Conservation (phyloP, 2,113 vertebrate genomes). For the Tupaia chinensis region DNA sequence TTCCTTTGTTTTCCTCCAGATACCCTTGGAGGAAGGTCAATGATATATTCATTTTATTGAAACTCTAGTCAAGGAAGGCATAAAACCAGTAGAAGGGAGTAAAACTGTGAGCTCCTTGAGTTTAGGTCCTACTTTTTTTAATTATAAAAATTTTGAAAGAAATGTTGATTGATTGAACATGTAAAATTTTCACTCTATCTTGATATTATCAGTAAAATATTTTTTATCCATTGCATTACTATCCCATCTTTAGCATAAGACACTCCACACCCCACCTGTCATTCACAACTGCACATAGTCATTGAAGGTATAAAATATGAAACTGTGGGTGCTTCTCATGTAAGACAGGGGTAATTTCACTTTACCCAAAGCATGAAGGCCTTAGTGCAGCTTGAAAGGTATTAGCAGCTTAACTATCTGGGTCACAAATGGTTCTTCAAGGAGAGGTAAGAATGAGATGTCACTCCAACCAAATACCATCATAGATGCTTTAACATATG, state of each 20-base stretch:
- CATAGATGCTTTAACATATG: background rate
- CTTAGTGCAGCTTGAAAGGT: background rate
- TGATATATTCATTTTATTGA: slow-evolving; percentile 40
- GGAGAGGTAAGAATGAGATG: background rate
- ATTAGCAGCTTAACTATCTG: background rate
- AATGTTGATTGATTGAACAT: background rate
- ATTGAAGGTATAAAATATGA: background rate
- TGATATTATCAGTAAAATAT: background rate
- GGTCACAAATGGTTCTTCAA: background rate
- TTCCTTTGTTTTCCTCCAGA: slow-evolving; percentile 60
- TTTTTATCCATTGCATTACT: background rate
- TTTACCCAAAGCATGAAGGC: background rate
- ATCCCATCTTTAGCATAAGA: slow-evolving; percentile 31
- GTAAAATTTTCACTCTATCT: slow-evolving; percentile 3
- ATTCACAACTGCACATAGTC: background rate
- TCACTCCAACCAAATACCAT: background rate
- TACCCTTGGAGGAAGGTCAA: slow-evolving; percentile 8
- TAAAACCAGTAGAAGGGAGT: slow-evolving; percentile 35
- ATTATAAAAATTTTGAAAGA: background rate
- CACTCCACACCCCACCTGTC: background rate
- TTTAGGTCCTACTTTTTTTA: slow-evolving; percentile 21
- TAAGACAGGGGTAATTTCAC: background rate
- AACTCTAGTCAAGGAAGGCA: slow-evolving; percentile 39
- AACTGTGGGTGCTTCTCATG: background rate
- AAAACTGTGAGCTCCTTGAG: background rate